Percentiles rank a stretch among this genome's conserved stretches.
phyloP scores from a whole-genome alignment of 2,797 vertebrate species.

The Hippocampus kuda region DNA sequence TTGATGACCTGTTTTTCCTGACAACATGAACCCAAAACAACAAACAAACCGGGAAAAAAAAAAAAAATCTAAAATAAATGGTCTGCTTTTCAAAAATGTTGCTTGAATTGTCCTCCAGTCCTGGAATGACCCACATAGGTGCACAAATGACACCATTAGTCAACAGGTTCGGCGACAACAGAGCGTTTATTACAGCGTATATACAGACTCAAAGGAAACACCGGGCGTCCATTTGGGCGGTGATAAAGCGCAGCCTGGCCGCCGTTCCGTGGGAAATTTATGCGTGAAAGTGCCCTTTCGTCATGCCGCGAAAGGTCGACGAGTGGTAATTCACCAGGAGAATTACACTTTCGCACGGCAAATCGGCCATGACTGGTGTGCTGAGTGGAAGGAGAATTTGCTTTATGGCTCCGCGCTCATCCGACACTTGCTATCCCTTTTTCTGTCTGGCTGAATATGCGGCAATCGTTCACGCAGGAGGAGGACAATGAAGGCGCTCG shows the following conservation, averaged over 20 bases:
- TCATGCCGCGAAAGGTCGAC: slow-evolving; percentile 51
- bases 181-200: not conserved
- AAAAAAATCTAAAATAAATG: not conserved
- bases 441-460: slow-evolving; percentile 17
- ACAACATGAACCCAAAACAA: not conserved
- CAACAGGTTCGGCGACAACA: not conserved
- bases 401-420: slow-evolving; percentile 35
- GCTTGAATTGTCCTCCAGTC: not conserved
- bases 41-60: not conserved
- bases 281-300: slow-evolving; percentile 46
- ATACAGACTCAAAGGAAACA: slow-evolving; percentile 6
- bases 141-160: not conserved
- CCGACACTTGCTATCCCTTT: slow-evolving; percentile 37
- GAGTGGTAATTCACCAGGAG: slow-evolving; percentile 41
- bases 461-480: slow-evolving; percentile 20
- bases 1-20: not conserved
- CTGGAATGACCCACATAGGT: not conserved
- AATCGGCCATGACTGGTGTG: slow-evolving; percentile 19
- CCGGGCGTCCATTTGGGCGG: slow-evolving; percentile 18
- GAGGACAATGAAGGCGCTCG: not conserved
- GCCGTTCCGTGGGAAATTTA: slow-evolving; percentile 31
- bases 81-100: not conserved
- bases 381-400: slow-evolving; percentile 20
- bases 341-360: slow-evolving; percentile 30
- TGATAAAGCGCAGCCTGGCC: slow-evolving; percentile 26